These are phyloP conservation scores for Chiloscyllium plagiosum DNA, from an alignment of 2,113 vertebrate genomes.

Conservation along the genomic window DNA sequence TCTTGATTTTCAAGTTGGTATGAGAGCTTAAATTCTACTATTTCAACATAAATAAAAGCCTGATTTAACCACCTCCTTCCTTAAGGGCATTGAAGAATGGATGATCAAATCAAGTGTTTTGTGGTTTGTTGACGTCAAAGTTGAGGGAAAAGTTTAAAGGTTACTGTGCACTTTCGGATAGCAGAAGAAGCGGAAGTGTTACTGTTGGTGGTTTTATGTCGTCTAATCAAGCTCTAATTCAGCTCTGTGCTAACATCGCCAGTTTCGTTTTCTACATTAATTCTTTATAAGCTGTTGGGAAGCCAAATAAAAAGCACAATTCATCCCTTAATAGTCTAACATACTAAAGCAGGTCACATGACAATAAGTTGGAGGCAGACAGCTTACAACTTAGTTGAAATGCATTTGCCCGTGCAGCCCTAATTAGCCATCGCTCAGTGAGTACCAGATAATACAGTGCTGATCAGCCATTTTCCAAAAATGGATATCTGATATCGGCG, in stretches of 20 bases:
- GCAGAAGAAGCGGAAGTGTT: background rate
- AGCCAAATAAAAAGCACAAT: slow-evolving; percentile 18
- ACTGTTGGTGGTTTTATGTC: background rate
- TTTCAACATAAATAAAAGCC: background rate
- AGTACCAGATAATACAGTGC: background rate
- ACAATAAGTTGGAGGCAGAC: background rate
- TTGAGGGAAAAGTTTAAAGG: background rate
- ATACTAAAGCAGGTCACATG: background rate
- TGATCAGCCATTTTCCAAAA: background rate
- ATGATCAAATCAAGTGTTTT: background rate
- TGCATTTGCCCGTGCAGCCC: background rate
- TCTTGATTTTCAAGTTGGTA: background rate
- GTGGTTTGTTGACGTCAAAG: background rate
- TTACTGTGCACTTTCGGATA: background rate
- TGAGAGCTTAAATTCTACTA: background rate
- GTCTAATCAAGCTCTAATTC: background rate
- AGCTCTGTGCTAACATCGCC: background rate
- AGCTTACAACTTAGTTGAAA: slow-evolving; percentile 7
- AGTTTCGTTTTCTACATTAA: background rate
- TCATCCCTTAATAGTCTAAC: background rate
- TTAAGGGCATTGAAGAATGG: background rate
- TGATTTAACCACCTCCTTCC: background rate
- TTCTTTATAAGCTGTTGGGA: slow-evolving; percentile 19
- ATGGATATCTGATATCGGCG: background rate
- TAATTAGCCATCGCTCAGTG: background rate